phyloP scores from a whole-genome alignment of 2,113 vertebrate species.

The Tachysurus vachellii region DNA sequence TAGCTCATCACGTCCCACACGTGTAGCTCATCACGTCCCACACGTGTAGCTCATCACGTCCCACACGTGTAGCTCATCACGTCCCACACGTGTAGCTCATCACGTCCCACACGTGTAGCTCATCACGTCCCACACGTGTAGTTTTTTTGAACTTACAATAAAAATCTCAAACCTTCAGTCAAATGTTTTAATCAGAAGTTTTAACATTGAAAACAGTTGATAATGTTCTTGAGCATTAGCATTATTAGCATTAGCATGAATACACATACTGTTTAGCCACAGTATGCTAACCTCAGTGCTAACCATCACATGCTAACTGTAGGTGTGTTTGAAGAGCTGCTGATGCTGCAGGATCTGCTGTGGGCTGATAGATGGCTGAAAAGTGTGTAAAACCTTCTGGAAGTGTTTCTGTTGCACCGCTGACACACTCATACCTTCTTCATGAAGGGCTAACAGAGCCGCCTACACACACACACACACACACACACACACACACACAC shows the following conservation, averaged over 20 bases:
- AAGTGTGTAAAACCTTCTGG: slow-evolving; percentile 69
- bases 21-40: too few relatives aligned
- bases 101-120: too few relatives aligned
- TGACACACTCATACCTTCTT: slow-evolving; percentile 79
- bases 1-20: too few relatives aligned
- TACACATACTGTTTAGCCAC: neutral
- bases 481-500: neutral
- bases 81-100: too few relatives aligned
- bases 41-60: too few relatives aligned
- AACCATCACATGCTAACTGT: neutral
- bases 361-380: slow-evolving; percentile 80
- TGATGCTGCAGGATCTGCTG: slow-evolving; percentile 79
- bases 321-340: slow-evolving; percentile 60
- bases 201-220: neutral
- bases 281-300: neutral
- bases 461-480: slow-evolving; percentile 72
- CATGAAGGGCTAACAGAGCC: slow-evolving; percentile 83
- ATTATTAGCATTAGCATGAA: neutral
- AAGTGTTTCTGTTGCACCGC: slow-evolving; percentile 80
- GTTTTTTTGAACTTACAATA: neutral
- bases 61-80: too few relatives aligned
- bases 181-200: neutral
- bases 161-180: neutral
- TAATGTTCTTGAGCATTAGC: neutral
- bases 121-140: too few relatives aligned